Evolutionary conservation across 2,113 vertebrate genomes (phyloP).

Genomic region (Callithrix jacchus): DNA sequence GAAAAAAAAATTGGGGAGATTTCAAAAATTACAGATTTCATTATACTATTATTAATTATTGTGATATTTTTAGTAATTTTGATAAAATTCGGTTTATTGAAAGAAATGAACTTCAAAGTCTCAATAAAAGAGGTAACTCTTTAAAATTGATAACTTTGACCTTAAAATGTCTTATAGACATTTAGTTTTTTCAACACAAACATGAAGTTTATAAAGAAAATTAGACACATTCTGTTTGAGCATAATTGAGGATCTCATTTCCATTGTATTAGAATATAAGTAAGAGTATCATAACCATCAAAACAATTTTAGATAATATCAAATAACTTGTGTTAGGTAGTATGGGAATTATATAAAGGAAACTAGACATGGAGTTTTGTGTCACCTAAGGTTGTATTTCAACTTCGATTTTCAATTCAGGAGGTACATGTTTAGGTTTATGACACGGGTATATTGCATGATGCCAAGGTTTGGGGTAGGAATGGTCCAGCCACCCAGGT

Average conservation of each 20-base stretch:
- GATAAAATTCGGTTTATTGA: not conserved
- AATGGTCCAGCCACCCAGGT: too few species aligned
- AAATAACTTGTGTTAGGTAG: not conserved
- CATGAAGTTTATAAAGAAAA: not conserved
- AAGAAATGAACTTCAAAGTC: not conserved
- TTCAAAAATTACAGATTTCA: not conserved
- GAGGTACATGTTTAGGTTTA: too few species aligned
- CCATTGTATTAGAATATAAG: not conserved
- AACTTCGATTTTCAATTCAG: not conserved
- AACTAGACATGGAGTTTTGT: not conserved
- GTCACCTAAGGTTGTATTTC: not conserved
- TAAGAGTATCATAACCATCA: not conserved
- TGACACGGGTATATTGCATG: too few species aligned
- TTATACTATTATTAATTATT: not conserved
- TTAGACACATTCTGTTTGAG: not conserved
- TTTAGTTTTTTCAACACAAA: not conserved
- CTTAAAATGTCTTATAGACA: not conserved
- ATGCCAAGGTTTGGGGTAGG: too few species aligned
- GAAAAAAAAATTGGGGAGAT: not conserved
- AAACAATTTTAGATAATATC: not conserved
- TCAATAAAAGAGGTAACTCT: not conserved
- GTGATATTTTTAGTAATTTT: not conserved
- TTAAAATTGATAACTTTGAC: not conserved
- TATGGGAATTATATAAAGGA: slow-evolving; percentile 10
- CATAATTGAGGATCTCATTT: slow-evolving; percentile 35